Base-by-base conservation (phyloP, 2,797 vertebrate species). In the Falco peregrinus region DNA sequence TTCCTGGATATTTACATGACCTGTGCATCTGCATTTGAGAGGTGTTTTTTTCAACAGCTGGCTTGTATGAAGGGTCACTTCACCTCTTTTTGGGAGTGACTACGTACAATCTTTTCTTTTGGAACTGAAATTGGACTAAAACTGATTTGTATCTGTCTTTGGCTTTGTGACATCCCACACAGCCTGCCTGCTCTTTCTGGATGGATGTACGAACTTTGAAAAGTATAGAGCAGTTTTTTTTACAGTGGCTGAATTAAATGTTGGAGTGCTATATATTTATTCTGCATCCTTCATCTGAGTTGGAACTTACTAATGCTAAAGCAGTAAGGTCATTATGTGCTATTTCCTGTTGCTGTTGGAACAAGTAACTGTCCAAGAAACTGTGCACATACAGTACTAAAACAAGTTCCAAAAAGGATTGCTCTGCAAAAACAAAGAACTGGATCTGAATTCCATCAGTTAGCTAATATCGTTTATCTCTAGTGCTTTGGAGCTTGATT, bases 281-380 rank as follows among this genome's bases (percentile, higher is more conserved):
- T 96, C 31, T 73, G 51, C 48, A 20, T 93, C 50, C 67, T 95
- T 67, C 11, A 33, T 84, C 91, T 31, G 75, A 94, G 76, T 96
- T 78, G 84, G 74, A 95, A 94, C 75, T 91, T 91, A 50, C 74
- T 80, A 81, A 93, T 83, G 56, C 87, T 90, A 56, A 69, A 90
- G 63, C 85, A 95, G 17, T 80, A 97, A 77, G 95, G 93, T 96
- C 97, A 96, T 85, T 87, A 50, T 95, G 91, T 88, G 90, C 94
- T 95, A 84, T 98, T 98, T 98, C 98, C 97, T 97, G 97, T 97
- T 97, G 96, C 89, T 95, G 94, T 97, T 95, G 94, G 91, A 96
- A 56, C 91, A 88, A 24, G 85, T 84, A 77, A 63, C 64, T 89
- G 63, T 93, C 93, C 95, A 92, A 95, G 89, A 88, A 87, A 59